Conservation (phyloP, 1,140 invertebrate genomes). For the Bombus haemorrhoidalis region DNA sequence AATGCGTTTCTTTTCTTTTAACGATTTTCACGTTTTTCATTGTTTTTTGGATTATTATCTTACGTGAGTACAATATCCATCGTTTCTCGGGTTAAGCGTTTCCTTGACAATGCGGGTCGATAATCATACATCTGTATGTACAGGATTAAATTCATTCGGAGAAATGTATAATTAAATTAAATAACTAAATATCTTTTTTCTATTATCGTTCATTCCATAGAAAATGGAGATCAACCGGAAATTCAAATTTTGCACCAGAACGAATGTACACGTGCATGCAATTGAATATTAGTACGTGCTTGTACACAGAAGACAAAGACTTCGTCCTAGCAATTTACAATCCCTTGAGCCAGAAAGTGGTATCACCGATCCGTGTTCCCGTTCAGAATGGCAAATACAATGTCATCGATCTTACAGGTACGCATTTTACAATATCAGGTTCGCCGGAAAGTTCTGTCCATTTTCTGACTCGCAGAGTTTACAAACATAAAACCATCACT, state of each 20-base stretch:
- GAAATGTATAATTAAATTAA: too few relatives aligned
- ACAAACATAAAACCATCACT: too few relatives aligned
- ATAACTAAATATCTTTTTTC: background rate
- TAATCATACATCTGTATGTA: background rate
- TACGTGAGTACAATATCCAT: too few relatives aligned
- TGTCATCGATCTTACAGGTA: constrained; percentile 76
- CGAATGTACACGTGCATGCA: constrained; percentile 84
- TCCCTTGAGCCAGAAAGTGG: constrained; percentile 87
- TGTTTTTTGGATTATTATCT: too few relatives aligned
- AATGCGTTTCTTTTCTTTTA: background rate
- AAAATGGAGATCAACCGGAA: constrained; percentile 15
- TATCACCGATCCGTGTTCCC: constrained; percentile 88
- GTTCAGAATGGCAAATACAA: constrained; percentile 84
- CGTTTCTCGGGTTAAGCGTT: too few relatives aligned
- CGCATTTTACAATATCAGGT: too few relatives aligned
- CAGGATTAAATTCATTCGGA: too few relatives aligned
- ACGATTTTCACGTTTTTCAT: too few relatives aligned
- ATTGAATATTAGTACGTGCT: constrained; percentile 87
- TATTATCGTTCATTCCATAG: constrained; percentile 9
- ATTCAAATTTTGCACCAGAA: too few relatives aligned
- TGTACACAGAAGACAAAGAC: constrained; percentile 85
- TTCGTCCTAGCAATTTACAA: constrained; percentile 92
- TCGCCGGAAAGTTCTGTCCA: too few relatives aligned
- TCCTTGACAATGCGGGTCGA: background rate
- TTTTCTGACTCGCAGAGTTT: too few relatives aligned